Evolutionary conservation across 2,797 vertebrate genomes (phyloP), one percentile per base, ranked within the genome.

Genomic region (Lacerta agilis): DNA sequence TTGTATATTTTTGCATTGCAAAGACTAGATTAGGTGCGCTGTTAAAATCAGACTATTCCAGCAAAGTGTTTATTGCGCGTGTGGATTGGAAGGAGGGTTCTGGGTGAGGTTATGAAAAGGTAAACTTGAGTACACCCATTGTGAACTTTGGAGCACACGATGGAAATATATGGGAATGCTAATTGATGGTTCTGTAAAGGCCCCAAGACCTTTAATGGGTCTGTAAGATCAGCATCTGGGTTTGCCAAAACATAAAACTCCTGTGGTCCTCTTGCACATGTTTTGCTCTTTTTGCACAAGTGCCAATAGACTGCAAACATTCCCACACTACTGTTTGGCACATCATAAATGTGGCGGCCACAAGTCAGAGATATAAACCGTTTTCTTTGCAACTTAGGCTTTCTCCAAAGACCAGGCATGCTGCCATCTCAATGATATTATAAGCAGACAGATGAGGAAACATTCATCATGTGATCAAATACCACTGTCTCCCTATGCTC

Each of bases 1-100:
- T 88, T 78, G 89, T 95, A 92, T 92, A 92, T 92, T 91, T 92
- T 94, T 91, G 89, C 69, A 90, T 38, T 86, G 83, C 23, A 87
- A 79, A 20, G 8, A 58, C 29, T 27, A 33, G 67, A 78, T 89
- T 90, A 88, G 36, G 88, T 88, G 33, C 4, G n/a, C n/a, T 71
- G 76, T 75, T 92, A 69, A 89, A 93, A 73, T 41, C 11, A 45
- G 6, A 15, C 8, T 18, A 55, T 83, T 76, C 80, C 49, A 84
- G 87, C 85, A 82, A 90, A 89, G 77, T 71, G 25, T 49, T 83
- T 90, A 66, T 81, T 79, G 61, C 79, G 64, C 90, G 1, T 3
- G 55, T 61, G 38, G 38, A 36, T 33, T 80, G 4, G 3, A 45
- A 45, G 15, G 15, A 77, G 13, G 11, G 20, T 43, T 72, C 20